Conservation (phyloP, 2,888 invertebrate genomes). For the Diplolepis rosae region DNA sequence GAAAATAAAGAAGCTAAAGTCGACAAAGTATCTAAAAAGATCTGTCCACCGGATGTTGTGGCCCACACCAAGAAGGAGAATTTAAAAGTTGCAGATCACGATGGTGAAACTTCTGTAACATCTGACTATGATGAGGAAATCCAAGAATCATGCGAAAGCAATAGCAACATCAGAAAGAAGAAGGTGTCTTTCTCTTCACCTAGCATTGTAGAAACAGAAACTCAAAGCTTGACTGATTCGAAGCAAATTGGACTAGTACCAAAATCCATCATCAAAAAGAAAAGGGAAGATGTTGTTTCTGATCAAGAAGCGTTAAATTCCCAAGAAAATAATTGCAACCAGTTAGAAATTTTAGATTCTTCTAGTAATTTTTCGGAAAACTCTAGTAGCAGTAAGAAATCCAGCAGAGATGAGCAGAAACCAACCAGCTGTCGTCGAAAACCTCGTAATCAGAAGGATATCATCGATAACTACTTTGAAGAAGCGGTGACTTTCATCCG, state of each 20-base stretch:
- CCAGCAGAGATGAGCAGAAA: neutral
- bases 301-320: constrained; percentile 58
- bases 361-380: neutral
- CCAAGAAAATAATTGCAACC: constrained; percentile 42
- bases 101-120: neutral
- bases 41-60: constrained; percentile 63
- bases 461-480: constrained; percentile 57
- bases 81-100: constrained; percentile 5
- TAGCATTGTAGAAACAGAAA: neutral
- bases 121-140: neutral
- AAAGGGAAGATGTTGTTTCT: constrained; percentile 38
- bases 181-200: constrained; percentile 53
- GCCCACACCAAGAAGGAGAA: constrained; percentile 60
- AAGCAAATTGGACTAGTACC: neutral
- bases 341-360: too few relatives aligned
- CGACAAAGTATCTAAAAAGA: constrained; percentile 29
- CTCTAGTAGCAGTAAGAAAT: constrained; percentile 34
- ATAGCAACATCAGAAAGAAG: constrained; percentile 41
- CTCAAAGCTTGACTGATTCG: neutral
- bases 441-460: constrained; percentile 20
- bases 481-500: constrained; percentile 62
- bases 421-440: neutral
- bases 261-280: constrained; percentile 58
- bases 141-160: neutral
- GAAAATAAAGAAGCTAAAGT: constrained; percentile 28